phyloP scores from a whole-genome alignment of 2,888 invertebrate species.

The Emmelina monodactyla region DNA sequence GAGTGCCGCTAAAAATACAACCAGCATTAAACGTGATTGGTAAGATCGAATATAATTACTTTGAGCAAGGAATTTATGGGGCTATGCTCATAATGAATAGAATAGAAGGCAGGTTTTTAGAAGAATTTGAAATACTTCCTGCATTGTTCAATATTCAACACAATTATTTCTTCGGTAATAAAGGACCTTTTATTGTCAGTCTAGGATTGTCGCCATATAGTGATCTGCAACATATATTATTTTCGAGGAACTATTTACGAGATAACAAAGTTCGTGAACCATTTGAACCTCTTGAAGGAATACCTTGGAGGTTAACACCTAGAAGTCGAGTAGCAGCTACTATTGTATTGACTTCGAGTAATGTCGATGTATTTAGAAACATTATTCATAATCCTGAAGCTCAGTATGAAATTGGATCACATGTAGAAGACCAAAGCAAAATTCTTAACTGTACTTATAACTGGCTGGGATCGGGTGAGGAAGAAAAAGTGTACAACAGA shows the following conservation, averaged over 20 bases:
- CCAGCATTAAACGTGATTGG: slow-evolving; percentile 84
- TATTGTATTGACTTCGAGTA: slow-evolving; percentile 89
- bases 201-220: slow-evolving; percentile 89
- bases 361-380: slow-evolving; percentile 88
- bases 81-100: slow-evolving; percentile 86
- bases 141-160: slow-evolving; percentile 77
- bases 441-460: slow-evolving; percentile 93
- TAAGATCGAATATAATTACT: slow-evolving; percentile 87
- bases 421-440: slow-evolving; percentile 92
- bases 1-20: slow-evolving; percentile 78
- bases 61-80: slow-evolving; percentile 82
- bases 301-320: slow-evolving; percentile 79
- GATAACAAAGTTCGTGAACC: slow-evolving; percentile 88
- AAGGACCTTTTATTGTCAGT: slow-evolving; percentile 87
- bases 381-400: slow-evolving; percentile 91
- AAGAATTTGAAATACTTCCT: slow-evolving; percentile 81
- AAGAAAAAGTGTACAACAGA: slow-evolving; percentile 76
- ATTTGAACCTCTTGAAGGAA: slow-evolving; percentile 73
- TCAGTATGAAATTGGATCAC: slow-evolving; percentile 93
- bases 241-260: slow-evolving; percentile 87
- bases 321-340: slow-evolving; percentile 93
- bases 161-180: slow-evolving; percentile 90
- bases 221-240: slow-evolving; percentile 79
- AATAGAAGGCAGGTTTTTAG: slow-evolving; percentile 66
- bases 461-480: slow-evolving; percentile 84